Evolutionary conservation across 2,113 vertebrate genomes (phyloP).

Genomic region (Tragelaphus strepsiceros): DNA sequence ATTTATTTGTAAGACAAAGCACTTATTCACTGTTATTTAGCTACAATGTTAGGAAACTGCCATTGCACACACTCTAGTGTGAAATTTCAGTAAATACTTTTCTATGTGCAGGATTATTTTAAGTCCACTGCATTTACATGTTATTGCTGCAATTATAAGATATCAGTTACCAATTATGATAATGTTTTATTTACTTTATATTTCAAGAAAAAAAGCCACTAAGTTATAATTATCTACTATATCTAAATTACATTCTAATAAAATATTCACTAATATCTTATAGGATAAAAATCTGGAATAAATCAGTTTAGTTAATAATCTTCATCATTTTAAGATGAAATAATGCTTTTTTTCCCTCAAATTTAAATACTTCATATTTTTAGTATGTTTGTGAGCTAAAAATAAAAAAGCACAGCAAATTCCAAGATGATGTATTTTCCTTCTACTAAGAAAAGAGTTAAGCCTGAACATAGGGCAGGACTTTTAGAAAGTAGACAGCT

Average conservation of each 20-base stretch:
- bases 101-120: constrained; percentile 22
- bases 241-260: constrained; percentile 61
- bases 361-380: constrained; percentile 63
- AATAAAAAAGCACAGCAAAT: neutral
- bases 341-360: constrained; percentile 47
- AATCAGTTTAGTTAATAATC: constrained; percentile 44
- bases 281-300: constrained; percentile 47
- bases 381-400: constrained; percentile 35
- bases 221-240: constrained; percentile 58
- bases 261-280: constrained; percentile 34
- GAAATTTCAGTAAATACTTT: neutral
- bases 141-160: constrained; percentile 46
- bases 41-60: neutral
- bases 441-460: constrained; percentile 17
- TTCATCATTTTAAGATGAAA: constrained; percentile 55
- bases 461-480: neutral
- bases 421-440: neutral
- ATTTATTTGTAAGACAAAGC: constrained; percentile 22
- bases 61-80: neutral
- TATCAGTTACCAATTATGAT: constrained; percentile 48
- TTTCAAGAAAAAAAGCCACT: constrained; percentile 49
- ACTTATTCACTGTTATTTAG: neutral
- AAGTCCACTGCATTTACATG: constrained; percentile 34
- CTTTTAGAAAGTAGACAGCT: neutral
- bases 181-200: constrained; percentile 62